phyloP scores from a whole-genome alignment of 2,797 vertebrate genomes.

The Pangasius larnaudii region DNA sequence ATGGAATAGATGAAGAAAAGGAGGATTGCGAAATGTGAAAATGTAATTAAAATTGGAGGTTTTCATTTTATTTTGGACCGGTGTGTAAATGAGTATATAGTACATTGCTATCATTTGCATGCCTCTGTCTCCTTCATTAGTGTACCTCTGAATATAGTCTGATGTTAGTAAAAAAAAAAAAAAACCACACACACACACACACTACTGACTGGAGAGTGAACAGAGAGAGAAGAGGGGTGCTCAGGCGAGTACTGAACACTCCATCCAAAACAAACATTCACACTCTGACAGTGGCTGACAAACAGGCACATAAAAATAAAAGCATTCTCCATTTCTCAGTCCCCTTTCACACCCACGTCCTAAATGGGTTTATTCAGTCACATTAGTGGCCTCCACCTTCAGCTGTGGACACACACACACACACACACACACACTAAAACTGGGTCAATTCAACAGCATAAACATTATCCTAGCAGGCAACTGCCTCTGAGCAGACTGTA shows the following conservation, averaged over 20 bases:
- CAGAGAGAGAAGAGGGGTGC: not conserved
- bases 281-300: constrained; percentile 37
- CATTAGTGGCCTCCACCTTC: constrained; percentile 43
- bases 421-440: constrained; percentile 2
- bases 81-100: not conserved
- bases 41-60: not conserved
- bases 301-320: constrained; percentile 48
- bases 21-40: not conserved
- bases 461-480: not conserved
- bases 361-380: constrained; percentile 38
- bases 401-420: constrained; percentile 32
- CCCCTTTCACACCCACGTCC: constrained; percentile 43
- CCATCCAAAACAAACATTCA: constrained; percentile 46
- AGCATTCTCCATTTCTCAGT: constrained; percentile 28
- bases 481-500: not conserved
- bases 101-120: not conserved
- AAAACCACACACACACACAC: not conserved
- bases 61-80: not conserved
- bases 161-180: not conserved
- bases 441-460: constrained; percentile 17
- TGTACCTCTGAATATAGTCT: not conserved
- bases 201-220: constrained; percentile 50
- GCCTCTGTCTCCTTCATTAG: not conserved
- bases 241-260: constrained; percentile 31
- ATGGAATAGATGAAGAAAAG: not conserved